These are phyloP conservation scores for Ophioninae sp. DNA, from an alignment of 2,888 invertebrate species.

Conservation along the genomic window DNA sequence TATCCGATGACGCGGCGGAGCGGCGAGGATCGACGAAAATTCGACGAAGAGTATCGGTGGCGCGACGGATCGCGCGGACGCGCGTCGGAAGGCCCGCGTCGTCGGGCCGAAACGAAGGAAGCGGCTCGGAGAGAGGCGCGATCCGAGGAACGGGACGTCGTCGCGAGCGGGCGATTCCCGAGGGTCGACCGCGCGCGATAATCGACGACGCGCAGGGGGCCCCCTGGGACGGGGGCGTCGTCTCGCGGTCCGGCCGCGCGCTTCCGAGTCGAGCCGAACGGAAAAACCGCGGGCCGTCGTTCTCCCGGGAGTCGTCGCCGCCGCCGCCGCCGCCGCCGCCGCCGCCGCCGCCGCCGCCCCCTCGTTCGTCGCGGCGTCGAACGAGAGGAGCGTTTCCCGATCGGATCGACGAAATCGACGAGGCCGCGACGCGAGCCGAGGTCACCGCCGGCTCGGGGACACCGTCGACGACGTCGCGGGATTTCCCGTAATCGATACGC, in stretches of 20 bases:
- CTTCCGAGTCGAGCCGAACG: slow-evolving; percentile 39
- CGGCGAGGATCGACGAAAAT: too few relatives aligned
- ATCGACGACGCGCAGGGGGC: slow-evolving; percentile 38
- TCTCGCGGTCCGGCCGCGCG: slow-evolving; percentile 74
- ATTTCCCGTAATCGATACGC: slow-evolving; percentile 80
- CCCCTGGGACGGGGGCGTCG: slow-evolving; percentile 75
- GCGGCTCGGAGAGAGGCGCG: too few relatives aligned
- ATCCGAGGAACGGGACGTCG: too few relatives aligned
- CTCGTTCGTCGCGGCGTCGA: not conserved
- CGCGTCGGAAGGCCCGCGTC: too few relatives aligned
- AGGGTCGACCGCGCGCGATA: slow-evolving; percentile 7
- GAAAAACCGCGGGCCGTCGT: not conserved
- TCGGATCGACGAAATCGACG: not conserved
- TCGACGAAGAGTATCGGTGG: too few relatives aligned
- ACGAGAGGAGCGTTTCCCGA: not conserved
- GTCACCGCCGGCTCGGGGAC: slow-evolving; percentile 19
- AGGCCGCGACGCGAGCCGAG: not conserved
- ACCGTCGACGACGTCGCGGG: slow-evolving; percentile 69
- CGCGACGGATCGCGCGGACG: too few relatives aligned
- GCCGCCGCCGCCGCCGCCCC: too few relatives aligned
- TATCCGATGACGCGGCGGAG: too few relatives aligned
- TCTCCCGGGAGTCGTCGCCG: slow-evolving; percentile 27
- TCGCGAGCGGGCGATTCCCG: slow-evolving; percentile 15
- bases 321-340: too few relatives aligned
- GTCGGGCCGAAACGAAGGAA: too few relatives aligned